Evolutionary conservation across 2,113 vertebrate genomes (phyloP).

Genomic region (Xyliphius kryptos): DNA sequence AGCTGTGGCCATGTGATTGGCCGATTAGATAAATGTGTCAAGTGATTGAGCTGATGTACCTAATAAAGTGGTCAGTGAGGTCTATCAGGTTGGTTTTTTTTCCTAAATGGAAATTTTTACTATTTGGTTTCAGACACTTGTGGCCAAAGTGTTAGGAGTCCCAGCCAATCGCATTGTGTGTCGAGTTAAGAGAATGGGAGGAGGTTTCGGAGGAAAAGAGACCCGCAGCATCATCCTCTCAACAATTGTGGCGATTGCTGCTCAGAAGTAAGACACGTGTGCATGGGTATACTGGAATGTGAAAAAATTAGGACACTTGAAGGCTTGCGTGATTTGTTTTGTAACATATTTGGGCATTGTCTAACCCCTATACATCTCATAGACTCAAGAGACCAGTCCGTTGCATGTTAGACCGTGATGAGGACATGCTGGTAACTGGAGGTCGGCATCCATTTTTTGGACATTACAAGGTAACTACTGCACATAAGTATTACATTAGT

Average conservation of each 20-base stretch:
- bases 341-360: too few relatives aligned
- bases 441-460: constrained; percentile 88
- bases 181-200: constrained; percentile 90
- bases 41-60: too few relatives aligned
- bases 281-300: too few relatives aligned
- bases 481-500: too few relatives aligned
- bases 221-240: constrained; percentile 71
- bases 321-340: too few relatives aligned
- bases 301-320: too few relatives aligned
- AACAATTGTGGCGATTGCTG: constrained; percentile 82
- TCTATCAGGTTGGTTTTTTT: too few relatives aligned
- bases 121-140: constrained; percentile 55
- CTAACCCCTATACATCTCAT: too few relatives aligned
- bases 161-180: constrained; percentile 77
- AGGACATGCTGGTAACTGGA: constrained; percentile 91
- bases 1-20: too few relatives aligned
- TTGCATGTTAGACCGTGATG: constrained; percentile 91
- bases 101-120: too few relatives aligned
- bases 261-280: constrained; percentile 68
- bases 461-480: constrained; percentile 86
- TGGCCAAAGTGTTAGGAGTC: constrained; percentile 77
- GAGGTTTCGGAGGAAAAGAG: constrained; percentile 95
- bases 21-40: too few relatives aligned
- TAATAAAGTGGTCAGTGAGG: too few relatives aligned
- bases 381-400: constrained; percentile 79